Base-by-base conservation (phyloP, 1,140 invertebrate genomes). In the Episyrphus balteatus region DNA sequence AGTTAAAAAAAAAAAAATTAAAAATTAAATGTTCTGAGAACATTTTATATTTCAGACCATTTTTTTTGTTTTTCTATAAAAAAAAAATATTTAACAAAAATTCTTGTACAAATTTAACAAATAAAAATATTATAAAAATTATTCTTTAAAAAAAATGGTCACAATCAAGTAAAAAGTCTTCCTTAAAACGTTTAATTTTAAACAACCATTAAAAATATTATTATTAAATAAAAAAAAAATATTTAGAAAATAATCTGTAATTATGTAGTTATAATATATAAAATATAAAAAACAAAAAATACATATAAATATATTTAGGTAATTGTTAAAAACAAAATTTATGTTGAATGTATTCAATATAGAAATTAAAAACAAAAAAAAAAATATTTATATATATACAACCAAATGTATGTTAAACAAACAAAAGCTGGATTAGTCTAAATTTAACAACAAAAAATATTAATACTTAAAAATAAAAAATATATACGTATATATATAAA, bases 131-230 rank as follows among this genome's bases (percentile, higher is more conserved):
- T n/a, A 56, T 3, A 42, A 13, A 7, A 21, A 31, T 39, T 18
- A 47, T 33, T 13, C 33, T 3, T 32, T 37, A 43, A 17, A 13
- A 39, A 49, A 43, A 59, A 62, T 65, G 62, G 62, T 65, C 62
- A 65, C 62, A 65, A 65, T 65, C 62, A 65, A 62, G 62, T 62
- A 65, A 64, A 64, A 65, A 65, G 62, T 65, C 62, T 65, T 65
- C 62, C 62, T 65, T 59, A 60, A 62, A 60, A 60, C 58, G 50
- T 57, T 55, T 57, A 56, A 44, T 58, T 46, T 48, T 42, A 42
- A 26, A 14, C 7, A 30, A 44, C 26, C 12, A 34, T 47, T 30
- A 47, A 26, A 45, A 15, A 33, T 21, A 30, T 5, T 13, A 26
- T 36, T 21, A 55, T 43, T 47, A 44, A 37, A 17, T 37, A 42